Percentiles rank a stretch among this genome's conserved stretches.
phyloP scores from a whole-genome alignment of 2,113 vertebrate genomes.

The Perca fluviatilis region DNA sequence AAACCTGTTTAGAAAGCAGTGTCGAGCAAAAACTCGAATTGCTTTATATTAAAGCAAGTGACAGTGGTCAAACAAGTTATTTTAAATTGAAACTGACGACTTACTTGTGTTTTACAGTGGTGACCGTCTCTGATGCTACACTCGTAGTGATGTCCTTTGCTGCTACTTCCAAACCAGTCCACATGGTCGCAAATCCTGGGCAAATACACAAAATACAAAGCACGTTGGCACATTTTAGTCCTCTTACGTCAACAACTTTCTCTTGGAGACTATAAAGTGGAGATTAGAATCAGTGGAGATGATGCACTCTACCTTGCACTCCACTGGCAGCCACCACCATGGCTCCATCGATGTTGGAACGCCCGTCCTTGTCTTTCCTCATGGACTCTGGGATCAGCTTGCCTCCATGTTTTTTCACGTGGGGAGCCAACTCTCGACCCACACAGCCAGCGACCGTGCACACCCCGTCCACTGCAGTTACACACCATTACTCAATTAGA shows the following conservation, averaged over 20 bases:
- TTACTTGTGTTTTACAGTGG: conserved; percentile 95
- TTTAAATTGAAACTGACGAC: conserved; percentile 53
- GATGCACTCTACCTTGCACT: conserved; percentile 89
- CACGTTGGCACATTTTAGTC: background rate
- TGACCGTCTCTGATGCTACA: conserved; percentile 94
- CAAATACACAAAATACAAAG: background rate
- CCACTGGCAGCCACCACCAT: conserved; percentile 97
- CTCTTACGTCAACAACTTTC: background rate
- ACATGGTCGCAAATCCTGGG: conserved; percentile 95
- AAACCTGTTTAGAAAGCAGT: conserved; percentile 31
- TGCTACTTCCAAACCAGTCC: conserved; percentile 95
- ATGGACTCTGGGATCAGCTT: conserved; percentile 97
- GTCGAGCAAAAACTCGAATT: background rate
- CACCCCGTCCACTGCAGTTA: conserved; percentile 91
- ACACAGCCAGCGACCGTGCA: conserved; percentile 91
- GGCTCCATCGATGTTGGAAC: conserved; percentile 93
- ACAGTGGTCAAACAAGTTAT: background rate
- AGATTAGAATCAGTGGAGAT: background rate
- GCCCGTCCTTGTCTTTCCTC: conserved; percentile 95
- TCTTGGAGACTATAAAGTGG: background rate
- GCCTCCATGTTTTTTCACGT: conserved; percentile 94
- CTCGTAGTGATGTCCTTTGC: conserved; percentile 93
- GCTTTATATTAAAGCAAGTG: conserved; percentile 9
- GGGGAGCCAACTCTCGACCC: conserved; percentile 93
- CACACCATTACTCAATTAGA: conserved; percentile 46